Evolutionary conservation across 2,113 vertebrate species (phyloP).

Genomic region (Zootoca vivipara): DNA sequence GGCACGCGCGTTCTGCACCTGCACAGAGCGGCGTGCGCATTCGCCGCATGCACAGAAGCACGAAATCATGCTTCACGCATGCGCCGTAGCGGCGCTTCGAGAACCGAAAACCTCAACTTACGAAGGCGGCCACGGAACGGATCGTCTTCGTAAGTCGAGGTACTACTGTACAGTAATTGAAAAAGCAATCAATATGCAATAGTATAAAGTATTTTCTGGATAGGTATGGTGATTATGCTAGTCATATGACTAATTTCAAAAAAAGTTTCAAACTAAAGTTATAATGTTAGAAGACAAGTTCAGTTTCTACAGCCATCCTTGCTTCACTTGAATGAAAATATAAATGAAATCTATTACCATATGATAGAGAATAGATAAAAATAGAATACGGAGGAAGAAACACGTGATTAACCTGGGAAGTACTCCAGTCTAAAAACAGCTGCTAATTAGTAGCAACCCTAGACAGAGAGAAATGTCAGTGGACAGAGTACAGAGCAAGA

Average conservation of each 20-base stretch:
- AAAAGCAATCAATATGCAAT: not conserved
- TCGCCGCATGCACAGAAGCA: too few species aligned
- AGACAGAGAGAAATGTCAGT: constrained; percentile 20
- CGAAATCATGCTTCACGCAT: too few species aligned
- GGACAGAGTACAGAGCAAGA: constrained; percentile 12
- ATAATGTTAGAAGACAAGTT: constrained; percentile 3
- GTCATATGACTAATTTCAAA: constrained; percentile 15
- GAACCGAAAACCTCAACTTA: too few species aligned
- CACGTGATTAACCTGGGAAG: not conserved
- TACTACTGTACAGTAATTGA: too few species aligned
- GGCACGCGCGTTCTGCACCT: too few species aligned
- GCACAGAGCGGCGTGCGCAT: too few species aligned
- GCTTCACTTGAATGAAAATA: not conserved
- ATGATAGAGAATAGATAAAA: not conserved
- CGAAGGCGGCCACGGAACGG: too few species aligned
- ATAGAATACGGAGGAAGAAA: not conserved
- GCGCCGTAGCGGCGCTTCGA: too few species aligned
- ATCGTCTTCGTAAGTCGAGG: too few species aligned
- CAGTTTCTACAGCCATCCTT: not conserved
- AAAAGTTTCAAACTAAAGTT: not conserved
- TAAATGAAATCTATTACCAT: constrained; percentile 8
- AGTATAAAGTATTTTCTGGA: not conserved
- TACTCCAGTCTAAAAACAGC: not conserved
- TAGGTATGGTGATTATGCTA: not conserved
- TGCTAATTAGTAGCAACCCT: not conserved